phyloP scores from a whole-genome alignment of 2,888 invertebrate species.

The Anthophora plumipes region DNA sequence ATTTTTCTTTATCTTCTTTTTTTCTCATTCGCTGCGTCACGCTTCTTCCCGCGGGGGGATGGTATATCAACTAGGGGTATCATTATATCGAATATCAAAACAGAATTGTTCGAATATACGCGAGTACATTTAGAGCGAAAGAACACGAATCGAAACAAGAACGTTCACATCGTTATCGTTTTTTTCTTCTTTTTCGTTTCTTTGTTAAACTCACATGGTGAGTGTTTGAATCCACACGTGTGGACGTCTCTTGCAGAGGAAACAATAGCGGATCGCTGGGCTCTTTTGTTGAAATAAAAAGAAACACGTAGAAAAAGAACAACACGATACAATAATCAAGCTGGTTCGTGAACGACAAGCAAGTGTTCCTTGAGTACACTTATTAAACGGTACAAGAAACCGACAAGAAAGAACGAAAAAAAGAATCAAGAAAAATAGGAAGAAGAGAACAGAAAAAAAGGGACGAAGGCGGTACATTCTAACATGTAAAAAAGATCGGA shows the following conservation, averaged over 20 bases:
- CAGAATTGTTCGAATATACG: conserved; percentile 51
- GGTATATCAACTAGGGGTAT: conserved; percentile 15
- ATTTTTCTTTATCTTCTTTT: not conserved
- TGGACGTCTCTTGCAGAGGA: not conserved
- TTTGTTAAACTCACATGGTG: conserved; percentile 58
- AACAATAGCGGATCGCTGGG: not conserved
- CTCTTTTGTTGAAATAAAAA: not conserved
- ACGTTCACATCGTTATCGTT: conserved; percentile 42
- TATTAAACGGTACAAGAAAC: not conserved
- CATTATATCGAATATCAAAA: conserved; percentile 44
- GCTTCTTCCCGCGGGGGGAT: conserved; percentile 2
- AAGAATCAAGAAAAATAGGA: no score
- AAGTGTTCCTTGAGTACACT: not conserved
- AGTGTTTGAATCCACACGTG: conserved; percentile 51
- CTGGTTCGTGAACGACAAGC: not conserved
- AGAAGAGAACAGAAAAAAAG: not conserved
- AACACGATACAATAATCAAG: not conserved
- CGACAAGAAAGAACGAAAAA: no score
- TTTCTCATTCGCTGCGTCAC: conserved; percentile 5
- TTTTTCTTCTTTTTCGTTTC: conserved; percentile 17
- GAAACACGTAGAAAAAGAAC: not conserved
- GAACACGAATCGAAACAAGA: conserved; percentile 56
- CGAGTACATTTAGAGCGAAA: conserved; percentile 60
- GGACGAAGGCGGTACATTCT: not conserved
- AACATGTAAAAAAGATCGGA: conserved; percentile 18